phyloP scores from a whole-genome alignment of 2,888 invertebrate genomes.

The Crossocerus cetratus region DNA sequence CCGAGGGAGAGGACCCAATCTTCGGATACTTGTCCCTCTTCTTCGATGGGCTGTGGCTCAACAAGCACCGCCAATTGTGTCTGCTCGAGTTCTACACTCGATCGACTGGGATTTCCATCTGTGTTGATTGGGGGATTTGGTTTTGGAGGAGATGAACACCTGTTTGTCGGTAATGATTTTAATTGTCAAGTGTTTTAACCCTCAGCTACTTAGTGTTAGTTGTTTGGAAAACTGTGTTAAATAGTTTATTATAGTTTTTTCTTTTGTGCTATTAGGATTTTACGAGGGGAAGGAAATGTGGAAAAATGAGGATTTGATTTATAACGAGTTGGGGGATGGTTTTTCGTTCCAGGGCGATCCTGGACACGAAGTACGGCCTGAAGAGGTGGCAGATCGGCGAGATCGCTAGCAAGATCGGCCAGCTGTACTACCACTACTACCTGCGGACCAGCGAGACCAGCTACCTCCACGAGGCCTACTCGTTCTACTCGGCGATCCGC shows the following conservation, averaged over 20 bases:
- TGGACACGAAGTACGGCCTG: conserved; percentile 95
- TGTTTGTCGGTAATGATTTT: too few species aligned
- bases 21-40: conserved; percentile 38
- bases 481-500: conserved; percentile 96
- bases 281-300: too few species aligned
- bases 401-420: conserved; percentile 98
- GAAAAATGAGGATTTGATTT: too few species aligned
- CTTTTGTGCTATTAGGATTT: too few species aligned
- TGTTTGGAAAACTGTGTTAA: too few species aligned
- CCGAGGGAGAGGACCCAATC: conserved; percentile 31
- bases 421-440: conserved; percentile 98
- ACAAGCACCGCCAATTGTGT: conserved; percentile 48
- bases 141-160: too few species aligned
- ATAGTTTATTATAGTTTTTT: too few species aligned
- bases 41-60: conserved; percentile 44
- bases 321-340: too few species aligned
- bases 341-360: conserved; percentile 81
- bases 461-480: conserved; percentile 96
- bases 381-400: conserved; percentile 99
- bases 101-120: neutral
- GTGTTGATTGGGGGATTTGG: neutral
- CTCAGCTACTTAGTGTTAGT: too few species aligned
- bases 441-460: conserved; percentile 97
- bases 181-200: too few species aligned
- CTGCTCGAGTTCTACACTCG: conserved; percentile 3